Base-by-base conservation (phyloP, 2,797 vertebrate species). In the Tinamus major region DNA sequence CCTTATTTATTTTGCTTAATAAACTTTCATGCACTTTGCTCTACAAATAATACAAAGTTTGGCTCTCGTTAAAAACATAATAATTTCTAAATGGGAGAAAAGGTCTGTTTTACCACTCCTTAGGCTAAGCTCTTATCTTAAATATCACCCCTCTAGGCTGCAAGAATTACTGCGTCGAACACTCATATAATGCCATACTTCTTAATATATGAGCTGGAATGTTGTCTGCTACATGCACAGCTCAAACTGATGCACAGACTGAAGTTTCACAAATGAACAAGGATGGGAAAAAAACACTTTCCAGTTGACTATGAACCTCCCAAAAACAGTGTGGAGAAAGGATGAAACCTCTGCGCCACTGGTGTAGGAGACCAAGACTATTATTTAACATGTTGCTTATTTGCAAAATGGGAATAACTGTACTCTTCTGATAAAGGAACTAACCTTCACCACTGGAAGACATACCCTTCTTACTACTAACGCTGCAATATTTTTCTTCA, bases 1-100 rank as follows among this genome's bases (percentile, higher is more conserved):
- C 82, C 72, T 90, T 91, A 85, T 87, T 96, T 93, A 74, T 79
- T 96, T 96, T 91, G 59, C 67, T 92, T 96, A 96, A 85, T 92
- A 83, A 89, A 93, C 33, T 59, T 91, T 19, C 51, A 61, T 20
- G 74, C 16, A 58, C 88, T 96, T 86, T 72, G 58, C 41, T 87
- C 31, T 77, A 75, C 37, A 89, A 90, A 95, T 69, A 91, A 35
- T 27, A 44, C 15, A 48, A 84, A 77, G 51, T 90, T 82, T 75
- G 70, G 62, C 31, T 88, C 75, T 78, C 33, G 59, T 56, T 63
- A 62, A 91, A 78, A 62, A 79, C 27, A 5, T 0, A 2, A 2
- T 3, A 5, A 65, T 46, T 91, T 92, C 51, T 48, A 17, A 86
- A 67, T 70, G 10, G 3, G 44, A 59, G 80, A 77, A 65, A 63